A percentile compares a stretch with the other conserved stretches of the same genome.
phyloP scores from a whole-genome alignment of 2,113 vertebrate genomes.

The Podilymbus podiceps region DNA sequence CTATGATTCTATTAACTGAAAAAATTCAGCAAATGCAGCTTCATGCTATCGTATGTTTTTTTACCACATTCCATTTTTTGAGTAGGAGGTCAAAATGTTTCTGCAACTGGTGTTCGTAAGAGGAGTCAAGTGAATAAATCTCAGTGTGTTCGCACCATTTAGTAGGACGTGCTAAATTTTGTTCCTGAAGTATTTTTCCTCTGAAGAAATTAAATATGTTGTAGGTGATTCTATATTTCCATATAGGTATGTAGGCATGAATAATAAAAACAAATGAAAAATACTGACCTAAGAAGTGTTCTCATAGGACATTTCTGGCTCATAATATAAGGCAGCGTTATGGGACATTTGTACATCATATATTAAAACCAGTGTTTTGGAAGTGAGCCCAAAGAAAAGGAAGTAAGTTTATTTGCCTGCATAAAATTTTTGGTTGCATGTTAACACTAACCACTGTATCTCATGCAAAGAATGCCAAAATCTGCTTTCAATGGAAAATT shows the following conservation, averaged over 20 bases:
- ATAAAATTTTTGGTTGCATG: constrained; percentile 68
- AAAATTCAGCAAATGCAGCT: neutral
- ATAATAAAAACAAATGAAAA: constrained; percentile 18
- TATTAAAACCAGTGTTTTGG: constrained; percentile 69
- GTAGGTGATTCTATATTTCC: constrained; percentile 14
- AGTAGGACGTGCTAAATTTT: neutral
- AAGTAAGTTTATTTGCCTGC: constrained; percentile 69
- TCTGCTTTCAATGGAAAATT: constrained; percentile 68
- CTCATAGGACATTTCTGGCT: constrained; percentile 51
- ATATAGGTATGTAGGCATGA: neutral
- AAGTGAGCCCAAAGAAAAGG: constrained; percentile 54
- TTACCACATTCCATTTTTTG: neutral
- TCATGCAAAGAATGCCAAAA: constrained; percentile 62
- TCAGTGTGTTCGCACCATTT: neutral
- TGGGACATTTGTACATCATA: constrained; percentile 44
- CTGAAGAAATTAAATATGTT: neutral
- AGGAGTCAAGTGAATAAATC: neutral
- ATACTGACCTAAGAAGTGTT: constrained; percentile 46
- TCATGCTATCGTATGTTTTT: neutral
- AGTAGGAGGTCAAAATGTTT: neutral
- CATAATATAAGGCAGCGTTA: constrained; percentile 47
- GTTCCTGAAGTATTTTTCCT: neutral
- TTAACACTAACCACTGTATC: constrained; percentile 71
- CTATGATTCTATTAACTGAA: too few relatives aligned
- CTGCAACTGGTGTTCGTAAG: neutral